Conservation (phyloP, 2,888 invertebrate genomes). For the Tetragnatha montana region DNA sequence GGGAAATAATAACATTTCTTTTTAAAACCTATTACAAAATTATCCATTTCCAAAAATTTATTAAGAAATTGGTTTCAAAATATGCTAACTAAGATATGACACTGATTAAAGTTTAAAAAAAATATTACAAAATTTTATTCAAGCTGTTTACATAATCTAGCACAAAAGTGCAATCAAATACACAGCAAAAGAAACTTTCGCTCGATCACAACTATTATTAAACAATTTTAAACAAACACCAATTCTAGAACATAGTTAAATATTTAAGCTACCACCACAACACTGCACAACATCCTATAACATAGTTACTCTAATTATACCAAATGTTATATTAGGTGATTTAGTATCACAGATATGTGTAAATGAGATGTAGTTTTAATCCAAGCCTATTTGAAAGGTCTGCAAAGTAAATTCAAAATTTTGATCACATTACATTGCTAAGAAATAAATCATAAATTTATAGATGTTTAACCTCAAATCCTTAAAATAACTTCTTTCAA, state of each 20-base stretch:
- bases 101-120: conserved; percentile 37
- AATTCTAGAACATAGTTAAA: conserved; percentile 22
- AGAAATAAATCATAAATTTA: too few relatives aligned
- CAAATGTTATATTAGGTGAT: conserved; percentile 43
- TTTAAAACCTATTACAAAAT: too few relatives aligned
- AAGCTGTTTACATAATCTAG: conserved; percentile 31
- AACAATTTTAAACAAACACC: conserved; percentile 22
- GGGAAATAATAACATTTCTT: too few relatives aligned
- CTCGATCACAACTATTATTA: conserved; percentile 21
- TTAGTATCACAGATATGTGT: conserved; percentile 52
- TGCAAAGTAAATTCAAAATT: neutral
- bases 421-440: neutral
- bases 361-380: conserved; percentile 32
- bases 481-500: too few relatives aligned
- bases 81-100: neutral
- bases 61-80: too few relatives aligned
- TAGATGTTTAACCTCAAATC: too few relatives aligned
- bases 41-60: too few relatives aligned
- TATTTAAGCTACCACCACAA: conserved; percentile 27
- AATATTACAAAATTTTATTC: conserved; percentile 44
- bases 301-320: conserved; percentile 19
- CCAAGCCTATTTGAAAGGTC: neutral
- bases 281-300: conserved; percentile 31
- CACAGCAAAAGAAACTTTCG: conserved; percentile 26
- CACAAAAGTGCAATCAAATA: conserved; percentile 39